phyloP scores from a whole-genome alignment of 2,888 invertebrate genomes.

The Thymelicus sylvestris region DNA sequence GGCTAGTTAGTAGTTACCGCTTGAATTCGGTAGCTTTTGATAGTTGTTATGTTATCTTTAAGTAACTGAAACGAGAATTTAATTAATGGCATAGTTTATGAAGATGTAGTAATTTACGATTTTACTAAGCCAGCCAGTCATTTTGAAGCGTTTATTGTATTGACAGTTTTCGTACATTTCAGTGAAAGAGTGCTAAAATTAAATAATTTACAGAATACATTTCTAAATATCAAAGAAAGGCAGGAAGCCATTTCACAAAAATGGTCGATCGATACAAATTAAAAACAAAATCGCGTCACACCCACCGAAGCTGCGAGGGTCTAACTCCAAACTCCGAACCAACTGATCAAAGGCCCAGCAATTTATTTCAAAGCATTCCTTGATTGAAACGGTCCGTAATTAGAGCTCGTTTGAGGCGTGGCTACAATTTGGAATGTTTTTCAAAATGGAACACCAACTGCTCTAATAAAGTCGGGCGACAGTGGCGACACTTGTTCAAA shows the following conservation, averaged over 20 bases:
- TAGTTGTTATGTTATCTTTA: not conserved
- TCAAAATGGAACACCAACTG: conserved; percentile 51
- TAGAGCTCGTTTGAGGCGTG: conserved; percentile 46
- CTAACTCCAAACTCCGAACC: conserved; percentile 21
- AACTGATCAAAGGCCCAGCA: conserved; percentile 46
- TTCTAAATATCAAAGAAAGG: conserved; percentile 10
- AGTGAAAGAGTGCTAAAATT: not conserved
- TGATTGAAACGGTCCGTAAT: conserved; percentile 49
- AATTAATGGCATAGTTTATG: too few relatives aligned
- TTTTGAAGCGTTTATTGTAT: not conserved
- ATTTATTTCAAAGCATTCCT: conserved; percentile 51
- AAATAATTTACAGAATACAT: not conserved
- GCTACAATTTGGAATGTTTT: conserved; percentile 49
- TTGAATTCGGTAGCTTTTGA: conserved; percentile 20
- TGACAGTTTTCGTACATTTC: not conserved
- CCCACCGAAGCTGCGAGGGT: conserved; percentile 24
- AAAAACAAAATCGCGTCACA: conserved; percentile 35
- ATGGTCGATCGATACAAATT: conserved; percentile 32
- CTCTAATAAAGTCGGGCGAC: conserved; percentile 48
- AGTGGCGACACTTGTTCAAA: conserved; percentile 60
- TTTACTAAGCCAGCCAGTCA: too few relatives aligned
- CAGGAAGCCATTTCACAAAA: conserved; percentile 9
- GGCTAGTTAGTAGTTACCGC: conserved; percentile 16
- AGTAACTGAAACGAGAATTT: too few relatives aligned
- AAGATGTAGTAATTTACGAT: too few relatives aligned